phyloP scores from a whole-genome alignment of 2,888 invertebrate genomes.

The Rambutsinella grinnellia region DNA sequence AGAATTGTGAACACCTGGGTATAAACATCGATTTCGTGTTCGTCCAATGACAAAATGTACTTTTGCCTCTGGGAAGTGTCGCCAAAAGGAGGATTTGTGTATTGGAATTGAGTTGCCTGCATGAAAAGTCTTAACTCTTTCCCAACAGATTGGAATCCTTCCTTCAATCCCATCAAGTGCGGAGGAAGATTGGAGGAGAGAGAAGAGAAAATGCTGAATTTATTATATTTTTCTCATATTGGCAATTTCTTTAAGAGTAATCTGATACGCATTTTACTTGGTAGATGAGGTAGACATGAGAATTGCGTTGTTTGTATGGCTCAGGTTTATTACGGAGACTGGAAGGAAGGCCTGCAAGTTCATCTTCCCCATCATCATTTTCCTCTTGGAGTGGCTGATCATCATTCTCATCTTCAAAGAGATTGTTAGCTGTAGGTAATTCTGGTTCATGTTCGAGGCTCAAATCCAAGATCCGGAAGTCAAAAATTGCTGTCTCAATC shows the following conservation, averaged over 20 bases:
- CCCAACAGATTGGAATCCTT: constrained; percentile 24
- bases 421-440: too few species aligned
- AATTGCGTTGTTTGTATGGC: constrained; percentile 11
- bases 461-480: constrained; percentile 45
- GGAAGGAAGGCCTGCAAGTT: background rate
- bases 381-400: background rate
- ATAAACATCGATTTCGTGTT: constrained; percentile 36
- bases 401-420: too few species aligned
- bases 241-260: too few species aligned
- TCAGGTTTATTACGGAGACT: constrained; percentile 1
- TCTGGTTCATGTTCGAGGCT: constrained; percentile 11
- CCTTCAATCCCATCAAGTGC: too few species aligned
- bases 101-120: constrained; percentile 17
- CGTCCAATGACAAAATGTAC: constrained; percentile 28
- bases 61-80: background rate
- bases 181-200: too few species aligned
- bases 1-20: constrained; percentile 31
- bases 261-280: constrained; percentile 24
- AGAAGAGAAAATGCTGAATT: too few species aligned
- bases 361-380: constrained; percentile 1
- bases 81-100: constrained; percentile 4
- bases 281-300: constrained; percentile 23
- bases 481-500: constrained; percentile 19
- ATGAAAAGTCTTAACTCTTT: constrained; percentile 23
- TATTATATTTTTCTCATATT: too few species aligned